Evolutionary conservation across 2,113 vertebrate genomes (phyloP).

Genomic region (Marcusenius ussheri): DNA sequence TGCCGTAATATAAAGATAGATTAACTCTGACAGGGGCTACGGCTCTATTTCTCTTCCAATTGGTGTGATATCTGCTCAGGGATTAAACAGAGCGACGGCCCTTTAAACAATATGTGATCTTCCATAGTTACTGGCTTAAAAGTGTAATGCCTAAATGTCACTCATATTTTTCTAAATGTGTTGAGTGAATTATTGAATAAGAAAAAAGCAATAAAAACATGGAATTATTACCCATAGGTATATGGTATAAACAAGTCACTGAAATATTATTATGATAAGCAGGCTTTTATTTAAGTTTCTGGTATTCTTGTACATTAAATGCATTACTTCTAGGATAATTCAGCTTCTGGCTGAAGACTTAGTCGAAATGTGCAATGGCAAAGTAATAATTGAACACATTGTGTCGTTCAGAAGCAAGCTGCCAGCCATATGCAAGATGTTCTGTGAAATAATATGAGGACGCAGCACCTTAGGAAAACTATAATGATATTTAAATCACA

Average conservation of each 20-base stretch:
- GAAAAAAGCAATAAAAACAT: not conserved
- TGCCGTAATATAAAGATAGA: not conserved
- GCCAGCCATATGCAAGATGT: not conserved
- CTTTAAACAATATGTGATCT: not conserved
- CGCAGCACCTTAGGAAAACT: not conserved
- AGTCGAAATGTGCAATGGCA: not conserved
- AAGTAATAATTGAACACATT: constrained; percentile 5
- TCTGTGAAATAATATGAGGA: not conserved
- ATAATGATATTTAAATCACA: not conserved
- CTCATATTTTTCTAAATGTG: not conserved
- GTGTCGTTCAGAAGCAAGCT: not conserved
- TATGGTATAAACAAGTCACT: not conserved
- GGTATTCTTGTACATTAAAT: not conserved
- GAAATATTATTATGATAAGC: not conserved
- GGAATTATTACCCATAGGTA: not conserved
- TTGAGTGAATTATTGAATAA: not conserved
- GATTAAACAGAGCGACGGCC: not conserved
- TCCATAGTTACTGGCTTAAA: not conserved
- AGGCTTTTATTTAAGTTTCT: not conserved
- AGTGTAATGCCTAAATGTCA: not conserved
- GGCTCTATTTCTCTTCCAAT: not conserved
- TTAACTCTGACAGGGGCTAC: not conserved
- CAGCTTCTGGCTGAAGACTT: not conserved
- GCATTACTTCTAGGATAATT: not conserved
- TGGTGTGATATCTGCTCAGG: not conserved